Evolutionary conservation across 2,797 vertebrate genomes (phyloP).

Genomic region (Emydoidea blandingii): DNA sequence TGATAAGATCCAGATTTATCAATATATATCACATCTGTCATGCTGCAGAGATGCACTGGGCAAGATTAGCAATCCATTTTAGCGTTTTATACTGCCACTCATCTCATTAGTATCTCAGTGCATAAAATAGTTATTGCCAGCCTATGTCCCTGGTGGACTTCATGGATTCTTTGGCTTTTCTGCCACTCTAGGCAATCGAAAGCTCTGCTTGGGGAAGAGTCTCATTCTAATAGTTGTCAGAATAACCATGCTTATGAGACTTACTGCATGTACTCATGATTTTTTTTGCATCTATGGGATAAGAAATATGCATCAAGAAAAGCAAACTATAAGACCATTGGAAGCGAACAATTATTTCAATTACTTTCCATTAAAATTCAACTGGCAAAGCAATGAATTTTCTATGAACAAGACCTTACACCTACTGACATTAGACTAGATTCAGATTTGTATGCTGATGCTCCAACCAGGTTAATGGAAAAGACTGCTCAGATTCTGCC

Average conservation of each 20-base stretch:
- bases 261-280: neutral
- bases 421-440: neutral
- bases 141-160: neutral
- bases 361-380: conserved; percentile 63
- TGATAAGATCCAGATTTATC: neutral
- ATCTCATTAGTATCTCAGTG: neutral
- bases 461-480: neutral
- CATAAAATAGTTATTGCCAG: neutral
- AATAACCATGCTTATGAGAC: neutral
- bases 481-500: conserved; percentile 44
- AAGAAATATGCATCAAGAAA: conserved; percentile 16
- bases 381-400: conserved; percentile 33
- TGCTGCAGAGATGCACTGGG: neutral
- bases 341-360: conserved; percentile 30
- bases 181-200: neutral
- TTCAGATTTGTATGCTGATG: conserved; percentile 50
- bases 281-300: neutral
- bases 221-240: neutral
- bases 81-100: neutral
- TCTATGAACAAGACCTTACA: conserved; percentile 29
- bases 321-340: neutral
- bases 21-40: neutral
- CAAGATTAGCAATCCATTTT: neutral
- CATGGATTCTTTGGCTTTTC: neutral
- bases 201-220: neutral